Percentiles rank a stretch among this genome's conserved stretches.
These are phyloP conservation scores for Poliocrania exsul DNA, from an alignment of 2,797 vertebrate genomes.

Conservation along the genomic window DNA sequence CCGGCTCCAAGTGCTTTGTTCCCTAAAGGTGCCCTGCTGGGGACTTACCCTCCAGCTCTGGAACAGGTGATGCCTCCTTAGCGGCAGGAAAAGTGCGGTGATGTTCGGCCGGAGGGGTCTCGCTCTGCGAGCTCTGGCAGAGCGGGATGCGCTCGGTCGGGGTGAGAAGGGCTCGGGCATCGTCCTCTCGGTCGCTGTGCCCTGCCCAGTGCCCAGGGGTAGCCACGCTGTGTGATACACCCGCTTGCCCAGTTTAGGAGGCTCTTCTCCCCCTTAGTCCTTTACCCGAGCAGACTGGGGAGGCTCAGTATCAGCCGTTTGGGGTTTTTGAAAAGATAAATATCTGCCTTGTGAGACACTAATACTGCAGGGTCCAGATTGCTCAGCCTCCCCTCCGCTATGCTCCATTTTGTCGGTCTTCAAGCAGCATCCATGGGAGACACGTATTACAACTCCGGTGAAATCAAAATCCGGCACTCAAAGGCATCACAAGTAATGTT, in stretches of 20 bases:
- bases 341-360: neutral
- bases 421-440: constrained; percentile 30
- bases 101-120: neutral
- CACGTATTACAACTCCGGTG: neutral
- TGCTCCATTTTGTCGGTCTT: constrained; percentile 54
- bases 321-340: neutral
- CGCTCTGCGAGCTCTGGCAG: neutral
- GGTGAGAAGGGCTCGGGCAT: neutral
- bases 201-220: neutral
- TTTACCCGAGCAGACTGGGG: neutral
- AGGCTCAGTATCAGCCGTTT: neutral
- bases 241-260: neutral
- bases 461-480: constrained; percentile 25
- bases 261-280: neutral
- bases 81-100: neutral
- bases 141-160: neutral
- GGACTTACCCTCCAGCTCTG: neutral
- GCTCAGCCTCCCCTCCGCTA: neutral
- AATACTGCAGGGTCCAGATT: constrained; percentile 3
- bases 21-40: neutral
- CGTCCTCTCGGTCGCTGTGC: neutral
- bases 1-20: neutral
- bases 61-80: neutral
- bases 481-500: constrained; percentile 39
- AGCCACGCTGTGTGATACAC: neutral